phyloP scores from a whole-genome alignment of 2,888 invertebrate genomes.

The Pasiphila rectangulata region DNA sequence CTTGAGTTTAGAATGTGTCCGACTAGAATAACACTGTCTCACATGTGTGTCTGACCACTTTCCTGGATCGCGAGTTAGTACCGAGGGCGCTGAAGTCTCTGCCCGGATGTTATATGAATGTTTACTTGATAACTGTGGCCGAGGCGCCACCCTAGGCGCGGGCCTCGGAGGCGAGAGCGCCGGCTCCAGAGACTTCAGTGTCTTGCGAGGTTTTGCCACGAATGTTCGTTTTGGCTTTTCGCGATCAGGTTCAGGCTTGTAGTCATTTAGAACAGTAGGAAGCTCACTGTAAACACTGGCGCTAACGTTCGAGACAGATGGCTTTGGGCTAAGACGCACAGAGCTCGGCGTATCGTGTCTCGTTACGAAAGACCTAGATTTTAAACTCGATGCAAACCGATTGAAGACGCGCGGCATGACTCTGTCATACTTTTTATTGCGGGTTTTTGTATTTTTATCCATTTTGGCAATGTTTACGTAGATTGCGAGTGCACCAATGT shows the following conservation, averaged over 20 bases:
- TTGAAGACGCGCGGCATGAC: constrained; percentile 65
- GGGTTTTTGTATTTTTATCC: constrained; percentile 10
- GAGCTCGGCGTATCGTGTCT: constrained; percentile 56
- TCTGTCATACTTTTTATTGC: constrained; percentile 53
- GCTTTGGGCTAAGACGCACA: constrained; percentile 61
- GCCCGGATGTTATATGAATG: constrained; percentile 37
- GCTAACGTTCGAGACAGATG: constrained; percentile 54
- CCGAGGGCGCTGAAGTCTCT: constrained; percentile 51
- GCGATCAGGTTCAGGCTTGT: constrained; percentile 41
- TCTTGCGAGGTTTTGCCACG: constrained; percentile 62
- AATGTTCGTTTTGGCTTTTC: constrained; percentile 43
- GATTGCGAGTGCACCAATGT: not conserved
- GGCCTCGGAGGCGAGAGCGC: constrained; percentile 47
- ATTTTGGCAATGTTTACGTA: constrained; percentile 10
- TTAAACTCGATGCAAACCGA: constrained; percentile 44
- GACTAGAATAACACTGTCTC: constrained; percentile 56
- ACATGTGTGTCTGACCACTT: constrained; percentile 51
- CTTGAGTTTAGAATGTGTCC: constrained; percentile 58
- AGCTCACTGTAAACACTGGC: constrained; percentile 59
- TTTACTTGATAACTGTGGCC: constrained; percentile 30
- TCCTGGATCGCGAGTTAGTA: constrained; percentile 39
- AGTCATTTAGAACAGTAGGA: constrained; percentile 63
- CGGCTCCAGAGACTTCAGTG: constrained; percentile 62
- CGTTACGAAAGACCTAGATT: constrained; percentile 52
- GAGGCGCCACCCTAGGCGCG: constrained; percentile 29